Percentiles rank a stretch among this genome's conserved stretches.
Conservation (phyloP, 2,888 invertebrate genomes). For the Caradrina clavipalpis region DNA sequence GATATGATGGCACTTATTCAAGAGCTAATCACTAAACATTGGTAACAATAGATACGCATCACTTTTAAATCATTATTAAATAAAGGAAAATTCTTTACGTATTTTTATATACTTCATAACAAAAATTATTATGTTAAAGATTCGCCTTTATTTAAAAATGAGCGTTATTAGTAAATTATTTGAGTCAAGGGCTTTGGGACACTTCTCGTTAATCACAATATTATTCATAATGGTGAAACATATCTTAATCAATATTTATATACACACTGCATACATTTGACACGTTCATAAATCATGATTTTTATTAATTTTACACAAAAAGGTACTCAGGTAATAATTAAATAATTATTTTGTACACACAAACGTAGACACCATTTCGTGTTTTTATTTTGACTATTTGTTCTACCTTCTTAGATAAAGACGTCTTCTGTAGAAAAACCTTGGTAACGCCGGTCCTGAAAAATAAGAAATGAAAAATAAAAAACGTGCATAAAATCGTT, state of each 20-base stretch:
- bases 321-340: constrained; percentile 64
- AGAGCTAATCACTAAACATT: not conserved
- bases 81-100: constrained; percentile 25
- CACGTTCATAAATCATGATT: constrained; percentile 47
- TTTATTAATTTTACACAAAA: constrained; percentile 59
- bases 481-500: not conserved
- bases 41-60: not conserved
- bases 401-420: constrained; percentile 69
- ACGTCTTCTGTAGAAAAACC: constrained; percentile 72
- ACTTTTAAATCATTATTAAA: constrained; percentile 1
- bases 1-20: not conserved
- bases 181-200: constrained; percentile 25
- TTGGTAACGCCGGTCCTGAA: constrained; percentile 73
- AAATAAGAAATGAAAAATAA: constrained; percentile 52
- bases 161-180: not conserved
- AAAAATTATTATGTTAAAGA: constrained; percentile 43
- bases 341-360: constrained; percentile 69
- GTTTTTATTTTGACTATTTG: constrained; percentile 45
- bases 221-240: constrained; percentile 44
- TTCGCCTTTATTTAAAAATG: constrained; percentile 34
- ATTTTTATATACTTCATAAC: constrained; percentile 29
- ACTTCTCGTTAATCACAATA: constrained; percentile 23
- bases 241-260: constrained; percentile 38
- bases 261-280: constrained; percentile 53
- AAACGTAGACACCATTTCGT: constrained; percentile 48